Evolutionary conservation across 23 tunicate genomes (phyloP), one percentile per base, ranked within the genome.

Genomic region (Styela plicata): DNA sequence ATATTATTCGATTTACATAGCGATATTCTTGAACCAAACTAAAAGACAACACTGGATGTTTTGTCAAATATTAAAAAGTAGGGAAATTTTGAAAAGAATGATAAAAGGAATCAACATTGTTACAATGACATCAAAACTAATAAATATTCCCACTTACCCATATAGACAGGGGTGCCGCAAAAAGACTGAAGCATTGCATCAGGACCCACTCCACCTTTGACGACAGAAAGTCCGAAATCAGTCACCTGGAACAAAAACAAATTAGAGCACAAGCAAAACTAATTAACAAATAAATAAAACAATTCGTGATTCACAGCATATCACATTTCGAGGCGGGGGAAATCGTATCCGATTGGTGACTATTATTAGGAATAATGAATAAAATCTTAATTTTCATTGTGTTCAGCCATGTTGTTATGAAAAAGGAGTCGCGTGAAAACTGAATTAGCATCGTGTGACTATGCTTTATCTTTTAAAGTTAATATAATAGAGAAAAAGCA

Each of bases 111-210:
- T n/a, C n/a, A n/a, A n/a, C n/a, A n/a, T n/a, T n/a, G n/a, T n/a
- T n/a, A n/a, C n/a, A n/a, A n/a, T n/a, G n/a, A n/a, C n/a, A n/a
- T n/a, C n/a, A n/a, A n/a, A n/a, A n/a, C n/a, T n/a, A n/a, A n/a
- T n/a, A n/a, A n/a, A n/a, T n/a, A n/a, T n/a, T n/a, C n/a, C n/a
- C 10, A 73, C 91, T 75, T 44, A 86, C 97, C 97, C 97, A 92
- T 92, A 80, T 92, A 92, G 23, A 92, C 97, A 26, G 97, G 97
- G 44, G 97, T 92, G 7, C 97, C 97, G 53, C 97, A 92, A n/a
- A 90, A 84, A 13, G 91, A 80, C 62, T 92, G 91, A 20, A 92
- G 80, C 92, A 92, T 82, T 31, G 91, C 74, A 16, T 87, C 91
- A 27, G 88, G 86, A 25, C 97, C 97, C 62, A 80, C 88, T 19